phyloP scores from a whole-genome alignment of 2,888 invertebrate species.

The Diachrysia chrysitis region DNA sequence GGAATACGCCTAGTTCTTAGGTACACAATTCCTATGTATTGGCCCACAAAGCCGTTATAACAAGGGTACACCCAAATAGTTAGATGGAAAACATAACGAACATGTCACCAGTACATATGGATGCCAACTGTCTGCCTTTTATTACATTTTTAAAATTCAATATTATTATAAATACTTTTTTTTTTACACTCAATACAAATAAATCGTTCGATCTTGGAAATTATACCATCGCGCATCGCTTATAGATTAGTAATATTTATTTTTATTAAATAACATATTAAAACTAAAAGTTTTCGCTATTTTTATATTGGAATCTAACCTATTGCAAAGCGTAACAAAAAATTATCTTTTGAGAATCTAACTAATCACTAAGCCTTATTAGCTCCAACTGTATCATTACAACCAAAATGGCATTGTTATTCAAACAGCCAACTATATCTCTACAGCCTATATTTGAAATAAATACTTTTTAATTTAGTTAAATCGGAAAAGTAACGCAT shows the following conservation, averaged over 20 bases:
- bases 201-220: constrained; percentile 65
- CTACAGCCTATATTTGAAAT: constrained; percentile 53
- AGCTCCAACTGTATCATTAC: constrained; percentile 70
- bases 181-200: constrained; percentile 75
- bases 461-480: constrained; percentile 52
- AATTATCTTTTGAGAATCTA: constrained; percentile 83
- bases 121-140: constrained; percentile 72
- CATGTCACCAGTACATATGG: constrained; percentile 66
- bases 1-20: too few relatives aligned
- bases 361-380: constrained; percentile 83
- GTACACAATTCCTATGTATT: background rate
- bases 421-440: constrained; percentile 58
- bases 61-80: constrained; percentile 57
- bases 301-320: constrained; percentile 78
- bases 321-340: constrained; percentile 82
- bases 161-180: constrained; percentile 70
- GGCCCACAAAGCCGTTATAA: constrained; percentile 36
- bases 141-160: constrained; percentile 68
- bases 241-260: constrained; percentile 59
- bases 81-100: constrained; percentile 66
- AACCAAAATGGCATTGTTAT: constrained; percentile 71
- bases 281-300: constrained; percentile 76
- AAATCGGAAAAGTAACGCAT: constrained; percentile 43
- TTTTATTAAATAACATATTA: constrained; percentile 63
- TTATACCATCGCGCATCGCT: constrained; percentile 58